Conservation (phyloP, 2,113 vertebrate genomes). For the Epinephelus cyanopodus region DNA sequence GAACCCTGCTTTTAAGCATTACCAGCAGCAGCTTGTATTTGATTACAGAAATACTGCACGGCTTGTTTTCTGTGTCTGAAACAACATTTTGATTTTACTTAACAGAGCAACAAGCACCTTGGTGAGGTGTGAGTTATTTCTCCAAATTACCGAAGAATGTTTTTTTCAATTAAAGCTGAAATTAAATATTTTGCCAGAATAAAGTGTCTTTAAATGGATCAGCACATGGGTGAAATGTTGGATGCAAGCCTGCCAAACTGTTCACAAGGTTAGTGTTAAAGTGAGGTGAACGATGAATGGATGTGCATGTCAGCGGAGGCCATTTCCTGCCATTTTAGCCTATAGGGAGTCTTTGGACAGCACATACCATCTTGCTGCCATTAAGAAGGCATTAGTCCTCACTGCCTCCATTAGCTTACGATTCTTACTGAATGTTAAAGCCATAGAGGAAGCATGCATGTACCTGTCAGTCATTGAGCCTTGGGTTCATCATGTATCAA, state of each 20-base stretch:
- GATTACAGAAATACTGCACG: neutral
- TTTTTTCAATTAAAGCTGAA: too few species aligned
- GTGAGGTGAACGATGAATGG: constrained; percentile 25
- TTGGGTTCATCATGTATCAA: neutral
- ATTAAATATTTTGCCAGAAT: too few species aligned
- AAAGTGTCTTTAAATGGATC: neutral
- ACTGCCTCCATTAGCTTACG: constrained; percentile 30
- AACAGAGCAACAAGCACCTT: too few species aligned
- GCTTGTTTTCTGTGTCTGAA: too few species aligned
- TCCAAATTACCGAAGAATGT: too few species aligned
- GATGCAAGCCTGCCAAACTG: neutral
- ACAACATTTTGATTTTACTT: too few species aligned
- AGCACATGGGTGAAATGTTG: neutral
- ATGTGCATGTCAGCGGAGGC: constrained; percentile 43
- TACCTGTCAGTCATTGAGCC: neutral
- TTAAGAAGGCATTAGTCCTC: constrained; percentile 43
- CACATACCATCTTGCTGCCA: constrained; percentile 50
- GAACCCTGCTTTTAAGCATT: too few species aligned
- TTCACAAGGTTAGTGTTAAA: constrained; percentile 5
- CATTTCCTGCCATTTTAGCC: constrained; percentile 42
- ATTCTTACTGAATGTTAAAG: constrained; percentile 9
- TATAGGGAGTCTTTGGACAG: constrained; percentile 27
- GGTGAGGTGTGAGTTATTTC: too few species aligned
- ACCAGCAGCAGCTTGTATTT: neutral
- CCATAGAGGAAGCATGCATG: constrained; percentile 13